Evolutionary conservation across 2,888 invertebrate species (phyloP), one percentile per base, ranked within the genome.

Genomic region (Vannuccia rotundouncinata): DNA sequence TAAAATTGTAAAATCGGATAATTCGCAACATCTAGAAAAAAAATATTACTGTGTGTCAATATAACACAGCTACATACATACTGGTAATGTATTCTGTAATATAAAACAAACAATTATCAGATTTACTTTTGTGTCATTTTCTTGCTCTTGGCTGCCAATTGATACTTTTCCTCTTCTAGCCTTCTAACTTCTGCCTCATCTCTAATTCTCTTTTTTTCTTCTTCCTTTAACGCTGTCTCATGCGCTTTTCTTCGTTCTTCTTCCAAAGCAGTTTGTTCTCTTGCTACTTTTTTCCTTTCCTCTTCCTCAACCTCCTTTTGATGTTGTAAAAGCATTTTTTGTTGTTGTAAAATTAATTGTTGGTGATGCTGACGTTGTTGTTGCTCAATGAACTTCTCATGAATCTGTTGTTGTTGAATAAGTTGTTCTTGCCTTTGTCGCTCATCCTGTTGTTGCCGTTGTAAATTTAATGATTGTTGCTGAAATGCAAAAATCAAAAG

Each of bases 401-500:
- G 76, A 25, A 17, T 5, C 29, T 78, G 79, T 0, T 77, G 78
- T 76, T 78, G 78, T 17, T 83, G 83, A 84, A 81, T 83, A 84
- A 75, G 83, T 84, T n/a, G 82, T 82, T 29, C 84, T 84, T 74
- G 80, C 2, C 25, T 5, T 66, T 66, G 66, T 66, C 66, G 5
- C 13, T 5, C 66, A 2, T 5, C 22, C 22, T 66, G 66, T 27
- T n/a, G 66, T 45, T 45, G 45, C 5, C 17, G 17, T 10, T 10
- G 83, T n/a, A 82, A 82, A 22, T 82, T 82, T 27, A 83, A 83
- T 29, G 80, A n/a, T n/a, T n/a, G n/a, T n/a, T n/a, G n/a, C n/a
- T n/a, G n/a, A n/a, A n/a, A n/a, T n/a, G n/a, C n/a, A n/a, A n/a
- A n/a, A n/a, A n/a, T n/a, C n/a, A n/a, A n/a, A n/a, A n/a, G n/a